Conservation (phyloP, 2,888 invertebrate species). For the Romanomermis culicivorax region DNA sequence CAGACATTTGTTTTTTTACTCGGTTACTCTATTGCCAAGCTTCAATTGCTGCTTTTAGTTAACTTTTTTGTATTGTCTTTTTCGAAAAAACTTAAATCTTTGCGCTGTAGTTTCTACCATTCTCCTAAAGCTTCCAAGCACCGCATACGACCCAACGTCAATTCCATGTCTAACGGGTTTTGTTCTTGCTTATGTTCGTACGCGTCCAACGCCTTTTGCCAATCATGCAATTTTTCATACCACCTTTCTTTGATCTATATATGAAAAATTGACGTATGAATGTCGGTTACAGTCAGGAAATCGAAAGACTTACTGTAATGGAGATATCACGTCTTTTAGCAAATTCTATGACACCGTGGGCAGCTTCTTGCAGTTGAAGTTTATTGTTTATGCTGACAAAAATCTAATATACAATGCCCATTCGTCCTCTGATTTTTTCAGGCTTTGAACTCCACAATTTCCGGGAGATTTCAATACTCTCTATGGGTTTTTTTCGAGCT, state of each 20-base stretch:
- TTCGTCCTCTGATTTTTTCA: too few species aligned
- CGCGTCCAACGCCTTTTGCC: slow-evolving; percentile 78
- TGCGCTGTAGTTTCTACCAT: too few species aligned
- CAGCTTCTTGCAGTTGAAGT: slow-evolving; percentile 90
- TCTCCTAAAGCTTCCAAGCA: slow-evolving; percentile 89
- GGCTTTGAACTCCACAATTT: too few species aligned
- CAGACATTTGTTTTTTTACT: too few species aligned
- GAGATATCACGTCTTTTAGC: slow-evolving; percentile 34
- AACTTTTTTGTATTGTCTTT: too few species aligned
- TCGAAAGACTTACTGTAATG: slow-evolving; percentile 11
- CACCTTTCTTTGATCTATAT: slow-evolving; percentile 53
- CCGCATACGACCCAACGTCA: slow-evolving; percentile 73
- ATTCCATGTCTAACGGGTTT: slow-evolving; percentile 37
- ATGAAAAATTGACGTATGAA: neutral
- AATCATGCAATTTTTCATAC: slow-evolving; percentile 97
- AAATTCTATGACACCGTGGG: slow-evolving; percentile 65
- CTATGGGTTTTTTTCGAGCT: too few species aligned
- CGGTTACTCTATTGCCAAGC: too few species aligned
- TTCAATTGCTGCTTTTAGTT: too few species aligned
- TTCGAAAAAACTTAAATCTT: too few species aligned
- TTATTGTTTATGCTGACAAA: slow-evolving; percentile 73
- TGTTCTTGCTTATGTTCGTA: slow-evolving; percentile 51
- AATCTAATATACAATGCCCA: slow-evolving; percentile 8
- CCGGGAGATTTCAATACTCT: too few species aligned
- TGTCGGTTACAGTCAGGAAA: neutral